phyloP scores from a whole-genome alignment of 35 echinoderm and acorn worm species.

The Heliocidaris erythrogramma region DNA sequence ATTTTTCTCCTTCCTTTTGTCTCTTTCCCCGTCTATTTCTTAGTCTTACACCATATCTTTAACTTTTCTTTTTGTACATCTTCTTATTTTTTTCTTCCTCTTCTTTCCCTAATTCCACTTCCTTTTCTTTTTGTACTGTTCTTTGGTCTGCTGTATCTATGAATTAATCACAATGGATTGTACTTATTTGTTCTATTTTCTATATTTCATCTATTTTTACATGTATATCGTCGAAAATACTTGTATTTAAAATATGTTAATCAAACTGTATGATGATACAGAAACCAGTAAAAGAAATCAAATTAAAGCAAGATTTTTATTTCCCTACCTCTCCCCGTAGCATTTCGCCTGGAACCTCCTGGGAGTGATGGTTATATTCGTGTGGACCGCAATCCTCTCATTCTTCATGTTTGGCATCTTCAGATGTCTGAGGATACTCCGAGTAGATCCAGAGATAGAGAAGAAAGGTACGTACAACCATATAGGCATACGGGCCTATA shows the following conservation, averaged over 20 bases:
- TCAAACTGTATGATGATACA: no score
- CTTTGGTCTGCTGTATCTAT: not conserved
- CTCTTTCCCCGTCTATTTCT: no score
- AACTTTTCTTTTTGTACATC: not conserved
- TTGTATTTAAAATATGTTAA: no score
- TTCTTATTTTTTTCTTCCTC: not conserved
- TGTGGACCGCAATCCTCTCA: conserved; percentile 61
- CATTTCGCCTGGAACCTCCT: conserved; percentile 63
- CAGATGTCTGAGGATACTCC: conserved; percentile 56
- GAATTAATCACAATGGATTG: no score
- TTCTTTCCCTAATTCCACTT: not conserved
- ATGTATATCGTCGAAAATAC: no score
- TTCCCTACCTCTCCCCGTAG: not conserved
- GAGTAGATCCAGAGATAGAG: conserved; percentile 79
- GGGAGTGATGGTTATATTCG: conserved; percentile 56
- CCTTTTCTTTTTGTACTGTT: not conserved
- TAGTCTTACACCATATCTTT: no score
- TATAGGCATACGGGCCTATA: no score
- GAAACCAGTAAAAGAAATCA: no score
- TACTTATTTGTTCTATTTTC: no score
- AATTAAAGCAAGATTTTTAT: no score
- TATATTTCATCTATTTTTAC: no score
- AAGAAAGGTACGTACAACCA: conserved; percentile 68
- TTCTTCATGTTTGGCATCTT: conserved; percentile 61
- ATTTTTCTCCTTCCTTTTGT: not conserved